phyloP scores from a whole-genome alignment of 2,113 vertebrate species.

The Zapus hudsonius region DNA sequence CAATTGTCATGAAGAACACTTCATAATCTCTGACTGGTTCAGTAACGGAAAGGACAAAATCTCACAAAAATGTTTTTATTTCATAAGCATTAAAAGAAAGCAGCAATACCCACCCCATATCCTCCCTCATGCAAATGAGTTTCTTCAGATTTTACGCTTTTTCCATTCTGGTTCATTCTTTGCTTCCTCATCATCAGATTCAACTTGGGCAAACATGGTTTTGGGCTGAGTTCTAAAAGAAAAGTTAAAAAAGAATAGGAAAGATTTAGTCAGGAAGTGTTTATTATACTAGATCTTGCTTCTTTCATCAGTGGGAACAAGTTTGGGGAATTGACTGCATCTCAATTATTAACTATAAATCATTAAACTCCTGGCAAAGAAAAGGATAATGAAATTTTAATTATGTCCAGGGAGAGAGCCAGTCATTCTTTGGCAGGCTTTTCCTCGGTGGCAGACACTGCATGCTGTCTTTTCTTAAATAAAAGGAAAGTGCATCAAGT shows the following conservation, averaged over 20 bases:
- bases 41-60: conserved; percentile 54
- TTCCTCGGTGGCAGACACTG: conserved; percentile 28
- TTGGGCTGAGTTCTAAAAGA: conserved; percentile 94
- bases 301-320: conserved; percentile 40
- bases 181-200: conserved; percentile 94
- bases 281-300: conserved; percentile 50
- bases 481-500: conserved; percentile 59
- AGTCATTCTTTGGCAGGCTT: conserved; percentile 38
- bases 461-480: conserved; percentile 55
- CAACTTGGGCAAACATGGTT: conserved; percentile 94
- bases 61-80: conserved; percentile 78
- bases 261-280: conserved; percentile 21
- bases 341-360: conserved; percentile 62
- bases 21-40: conserved; percentile 38
- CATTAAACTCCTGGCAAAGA: conserved; percentile 50
- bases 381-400: conserved; percentile 48
- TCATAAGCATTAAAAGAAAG: conserved; percentile 45
- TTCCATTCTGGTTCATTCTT: conserved; percentile 98
- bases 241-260: conserved; percentile 71
- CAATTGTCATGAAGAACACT: neutral
- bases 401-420: conserved; percentile 55
- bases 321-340: neutral
- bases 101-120: neutral
- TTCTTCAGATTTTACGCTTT: conserved; percentile 97
- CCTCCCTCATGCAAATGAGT: neutral